A percentile compares a stretch with the other conserved stretches of the same genome.
Conservation (phyloP, 92 coral and sea anemone species). For the Porites cylindrica region DNA sequence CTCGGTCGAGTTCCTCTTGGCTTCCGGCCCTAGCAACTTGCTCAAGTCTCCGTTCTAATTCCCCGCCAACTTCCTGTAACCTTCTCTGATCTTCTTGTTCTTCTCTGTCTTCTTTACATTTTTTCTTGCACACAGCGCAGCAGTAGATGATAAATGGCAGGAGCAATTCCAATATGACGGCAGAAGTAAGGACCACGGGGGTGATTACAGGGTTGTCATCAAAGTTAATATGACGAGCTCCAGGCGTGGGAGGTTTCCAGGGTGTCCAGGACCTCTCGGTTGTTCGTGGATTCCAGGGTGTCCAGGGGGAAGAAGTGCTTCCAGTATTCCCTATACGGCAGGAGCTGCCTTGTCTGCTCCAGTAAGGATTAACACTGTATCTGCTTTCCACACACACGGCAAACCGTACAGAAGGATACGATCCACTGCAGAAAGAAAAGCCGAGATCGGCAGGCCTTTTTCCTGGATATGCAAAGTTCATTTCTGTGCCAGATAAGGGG, state of each 20-base stretch:
- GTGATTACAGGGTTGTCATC: constrained; percentile 70
- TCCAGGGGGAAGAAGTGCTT: background rate
- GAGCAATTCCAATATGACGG: constrained; percentile 50
- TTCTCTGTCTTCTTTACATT: constrained; percentile 54
- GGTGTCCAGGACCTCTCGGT: background rate
- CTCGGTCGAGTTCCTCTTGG: constrained; percentile 71
- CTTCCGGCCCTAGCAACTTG: constrained; percentile 69
- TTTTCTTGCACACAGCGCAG: constrained; percentile 52
- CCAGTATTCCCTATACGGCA: constrained; percentile 7
- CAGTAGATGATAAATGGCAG: constrained; percentile 57
- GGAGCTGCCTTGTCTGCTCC: constrained; percentile 51
- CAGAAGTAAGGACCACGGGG: constrained; percentile 64
- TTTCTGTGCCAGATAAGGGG: constrained; percentile 16
- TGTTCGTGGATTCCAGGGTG: constrained; percentile 9
- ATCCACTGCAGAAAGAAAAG: constrained; percentile 60
- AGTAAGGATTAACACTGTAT: background rate
- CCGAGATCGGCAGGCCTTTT: constrained; percentile 57
- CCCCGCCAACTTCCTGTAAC: constrained; percentile 52
- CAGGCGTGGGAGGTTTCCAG: background rate
- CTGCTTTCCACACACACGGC: constrained; percentile 54
- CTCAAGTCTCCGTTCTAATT: constrained; percentile 58
- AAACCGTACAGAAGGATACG: constrained; percentile 53
- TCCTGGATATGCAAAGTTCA: constrained; percentile 22
- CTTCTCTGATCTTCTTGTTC: constrained; percentile 63
- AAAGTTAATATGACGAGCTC: constrained; percentile 42